Conservation (phyloP, 2,113 vertebrate genomes). For the Xenotilapia caudafasciata region DNA sequence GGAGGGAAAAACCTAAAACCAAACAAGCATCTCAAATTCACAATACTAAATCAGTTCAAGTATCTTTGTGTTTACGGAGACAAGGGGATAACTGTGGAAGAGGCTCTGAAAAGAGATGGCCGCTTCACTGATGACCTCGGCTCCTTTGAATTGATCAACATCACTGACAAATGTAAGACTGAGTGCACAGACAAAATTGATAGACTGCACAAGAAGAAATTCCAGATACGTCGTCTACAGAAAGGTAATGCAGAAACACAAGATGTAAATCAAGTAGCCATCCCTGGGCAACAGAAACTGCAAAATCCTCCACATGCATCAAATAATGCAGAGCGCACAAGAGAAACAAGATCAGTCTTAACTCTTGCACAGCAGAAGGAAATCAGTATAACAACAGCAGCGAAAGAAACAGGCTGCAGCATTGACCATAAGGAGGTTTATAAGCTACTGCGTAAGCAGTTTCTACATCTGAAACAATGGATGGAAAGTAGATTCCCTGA, state of each 20-base stretch:
- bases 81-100: background rate
- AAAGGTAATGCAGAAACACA: too few relatives aligned
- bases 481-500: background rate
- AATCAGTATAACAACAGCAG: too few relatives aligned
- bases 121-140: background rate
- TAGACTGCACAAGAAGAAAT: accelerated
- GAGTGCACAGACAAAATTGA: background rate
- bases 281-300: too few relatives aligned
- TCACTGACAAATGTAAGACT: accelerated
- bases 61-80: conserved; percentile 1
- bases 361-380: too few relatives aligned
- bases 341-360: too few relatives aligned
- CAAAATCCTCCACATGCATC: accelerated
- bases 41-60: accelerated
- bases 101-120: conserved; percentile 7
- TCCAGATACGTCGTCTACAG: background rate
- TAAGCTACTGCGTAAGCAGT: accelerated
- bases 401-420: accelerated
- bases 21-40: background rate
- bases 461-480: accelerated
- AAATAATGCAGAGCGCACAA: accelerated
- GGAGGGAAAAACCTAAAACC: background rate
- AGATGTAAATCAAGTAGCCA: too few relatives aligned
- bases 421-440: accelerated
- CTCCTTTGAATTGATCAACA: background rate